Percentiles rank a stretch among this genome's conserved stretches.
Evolutionary conservation across 2,888 invertebrate species (phyloP).

Genomic region (Gymnocheta viridis): DNA sequence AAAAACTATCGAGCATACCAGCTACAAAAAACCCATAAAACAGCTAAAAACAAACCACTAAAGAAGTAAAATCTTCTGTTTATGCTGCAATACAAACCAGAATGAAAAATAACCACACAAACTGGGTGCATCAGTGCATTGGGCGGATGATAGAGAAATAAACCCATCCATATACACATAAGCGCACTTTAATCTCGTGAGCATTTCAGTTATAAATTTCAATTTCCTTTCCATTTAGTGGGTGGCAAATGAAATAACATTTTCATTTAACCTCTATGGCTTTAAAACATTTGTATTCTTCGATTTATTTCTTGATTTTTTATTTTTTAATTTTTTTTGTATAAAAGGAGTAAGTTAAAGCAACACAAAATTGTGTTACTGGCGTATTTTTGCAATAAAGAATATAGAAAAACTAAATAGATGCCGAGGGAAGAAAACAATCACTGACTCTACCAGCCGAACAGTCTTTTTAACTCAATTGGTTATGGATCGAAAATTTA

Average conservation of each 20-base stretch:
- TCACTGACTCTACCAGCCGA: not conserved
- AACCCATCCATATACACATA: not conserved
- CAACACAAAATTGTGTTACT: slow-evolving; percentile 16
- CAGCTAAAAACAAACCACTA: slow-evolving; percentile 58
- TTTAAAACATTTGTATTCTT: slow-evolving; percentile 67
- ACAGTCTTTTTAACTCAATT: slow-evolving; percentile 35
- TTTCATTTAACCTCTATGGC: slow-evolving; percentile 72
- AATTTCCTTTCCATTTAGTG: slow-evolving; percentile 72
- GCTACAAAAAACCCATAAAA: slow-evolving; percentile 55
- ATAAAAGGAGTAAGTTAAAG: slow-evolving; percentile 15
- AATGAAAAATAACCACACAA: slow-evolving; percentile 49
- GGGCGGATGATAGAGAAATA: slow-evolving; percentile 5
- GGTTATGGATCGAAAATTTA: slow-evolving; percentile 50
- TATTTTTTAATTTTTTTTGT: not conserved
- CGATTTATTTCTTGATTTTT: slow-evolving; percentile 14
- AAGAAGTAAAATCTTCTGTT: slow-evolving; percentile 50
- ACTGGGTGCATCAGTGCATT: not conserved
- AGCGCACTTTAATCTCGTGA: slow-evolving; percentile 51
- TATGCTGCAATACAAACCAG: slow-evolving; percentile 56
- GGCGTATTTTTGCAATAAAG: slow-evolving; percentile 17
- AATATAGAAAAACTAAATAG: not conserved
- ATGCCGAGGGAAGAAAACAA: not conserved
- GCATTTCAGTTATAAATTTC: slow-evolving; percentile 72
- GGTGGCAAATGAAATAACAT: slow-evolving; percentile 73
- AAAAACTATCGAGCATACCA: not conserved